Percentiles rank a stretch among this genome's conserved stretches.
Conservation (phyloP, 2,797 vertebrate genomes). For the Cottoperca gobio region DNA sequence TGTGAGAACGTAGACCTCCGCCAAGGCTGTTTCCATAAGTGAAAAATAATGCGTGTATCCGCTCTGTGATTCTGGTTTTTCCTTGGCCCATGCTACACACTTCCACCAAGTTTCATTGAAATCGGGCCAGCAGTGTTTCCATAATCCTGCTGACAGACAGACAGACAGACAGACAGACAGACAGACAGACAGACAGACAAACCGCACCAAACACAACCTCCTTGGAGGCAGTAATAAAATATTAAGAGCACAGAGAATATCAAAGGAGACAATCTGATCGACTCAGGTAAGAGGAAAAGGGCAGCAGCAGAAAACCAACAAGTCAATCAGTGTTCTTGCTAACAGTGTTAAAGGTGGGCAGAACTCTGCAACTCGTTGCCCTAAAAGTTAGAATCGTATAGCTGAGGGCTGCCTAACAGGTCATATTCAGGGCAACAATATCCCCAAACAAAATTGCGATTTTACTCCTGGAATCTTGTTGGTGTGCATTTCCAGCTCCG, state of each 20-base stretch:
- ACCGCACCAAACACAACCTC: no score
- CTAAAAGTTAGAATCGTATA: slow-evolving; percentile 19
- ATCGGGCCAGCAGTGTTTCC: no score
- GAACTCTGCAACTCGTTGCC: slow-evolving; percentile 7
- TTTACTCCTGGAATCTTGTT: background rate
- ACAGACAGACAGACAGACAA: no score
- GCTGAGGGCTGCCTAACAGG: slow-evolving; percentile 7
- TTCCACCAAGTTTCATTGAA: no score
- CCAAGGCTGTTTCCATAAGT: no score
- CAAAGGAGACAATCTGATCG: background rate
- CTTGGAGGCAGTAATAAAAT: background rate
- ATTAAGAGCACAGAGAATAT: background rate
- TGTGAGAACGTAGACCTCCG: no score
- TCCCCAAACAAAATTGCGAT: background rate
- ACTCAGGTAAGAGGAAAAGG: background rate
- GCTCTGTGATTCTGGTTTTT: no score
- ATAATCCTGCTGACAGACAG: no score
- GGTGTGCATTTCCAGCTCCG: slow-evolving; percentile 3
- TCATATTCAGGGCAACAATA: slow-evolving; percentile 12
- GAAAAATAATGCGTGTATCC: no score
- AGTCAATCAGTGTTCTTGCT: slow-evolving; percentile 5
- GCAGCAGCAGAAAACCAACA: slow-evolving; percentile 5
- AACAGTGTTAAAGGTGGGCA: background rate
- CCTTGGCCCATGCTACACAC: no score
- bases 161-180: no score